These are phyloP conservation scores for Daktulosphaira vitifoliae DNA, from an alignment of 1,140 invertebrate species.

Conservation along the genomic window DNA sequence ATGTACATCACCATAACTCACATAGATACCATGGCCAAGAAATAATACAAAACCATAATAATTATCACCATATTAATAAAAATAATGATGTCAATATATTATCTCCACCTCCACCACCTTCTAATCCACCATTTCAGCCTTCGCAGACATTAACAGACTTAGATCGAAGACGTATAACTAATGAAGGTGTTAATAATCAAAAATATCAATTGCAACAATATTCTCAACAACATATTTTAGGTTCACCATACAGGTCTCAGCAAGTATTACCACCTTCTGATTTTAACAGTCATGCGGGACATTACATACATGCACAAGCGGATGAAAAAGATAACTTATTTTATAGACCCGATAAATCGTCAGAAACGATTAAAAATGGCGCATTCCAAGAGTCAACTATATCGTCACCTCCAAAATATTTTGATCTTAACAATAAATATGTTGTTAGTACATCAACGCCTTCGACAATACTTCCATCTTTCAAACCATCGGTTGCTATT, in stretches of 20 bases:
- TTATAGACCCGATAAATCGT: not conserved
- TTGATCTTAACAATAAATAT: not conserved
- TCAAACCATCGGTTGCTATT: slow-evolving; percentile 20
- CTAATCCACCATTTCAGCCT: too few species aligned
- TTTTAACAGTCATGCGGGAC: too few species aligned
- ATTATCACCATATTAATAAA: slow-evolving; percentile 7
- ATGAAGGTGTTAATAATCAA: slow-evolving; percentile 21
- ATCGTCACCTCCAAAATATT: not conserved
- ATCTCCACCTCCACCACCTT: too few species aligned
- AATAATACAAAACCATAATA: slow-evolving; percentile 37
- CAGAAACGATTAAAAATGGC: not conserved
- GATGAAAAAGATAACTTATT: not conserved
- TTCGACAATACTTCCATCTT: not conserved
- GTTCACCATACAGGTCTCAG: too few species aligned
- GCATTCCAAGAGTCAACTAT: too few species aligned
- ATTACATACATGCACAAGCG: too few species aligned
- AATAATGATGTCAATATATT: too few species aligned
- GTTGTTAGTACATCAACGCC: not conserved
- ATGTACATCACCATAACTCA: not conserved
- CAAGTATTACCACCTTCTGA: too few species aligned
- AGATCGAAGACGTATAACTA: not conserved
- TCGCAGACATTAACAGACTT: too few species aligned
- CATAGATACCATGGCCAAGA: slow-evolving; percentile 37
- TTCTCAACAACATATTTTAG: slow-evolving; percentile 3
- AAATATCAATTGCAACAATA: slow-evolving; percentile 40